A percentile compares a stretch with the other conserved stretches of the same genome.
These are phyloP conservation scores for Nephrotoma flavescens DNA, from an alignment of 2,888 invertebrate species.

Conservation along the genomic window DNA sequence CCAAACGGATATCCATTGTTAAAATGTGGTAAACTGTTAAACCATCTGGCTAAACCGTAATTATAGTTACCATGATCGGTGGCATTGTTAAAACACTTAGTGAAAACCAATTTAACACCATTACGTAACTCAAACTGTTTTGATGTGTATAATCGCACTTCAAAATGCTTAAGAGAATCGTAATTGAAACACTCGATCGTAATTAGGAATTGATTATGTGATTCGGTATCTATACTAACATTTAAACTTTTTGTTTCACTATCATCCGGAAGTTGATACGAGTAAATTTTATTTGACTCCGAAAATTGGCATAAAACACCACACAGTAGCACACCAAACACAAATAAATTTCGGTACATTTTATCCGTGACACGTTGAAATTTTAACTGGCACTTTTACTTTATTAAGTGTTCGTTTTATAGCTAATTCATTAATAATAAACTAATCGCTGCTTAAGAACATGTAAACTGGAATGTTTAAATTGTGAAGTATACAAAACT, in stretches of 20 bases:
- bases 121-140: background rate
- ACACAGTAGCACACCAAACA: background rate
- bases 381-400: background rate
- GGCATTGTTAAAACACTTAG: background rate
- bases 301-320: background rate
- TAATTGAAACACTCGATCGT: background rate
- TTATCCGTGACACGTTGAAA: background rate
- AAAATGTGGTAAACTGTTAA: background rate
- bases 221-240: background rate
- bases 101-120: background rate
- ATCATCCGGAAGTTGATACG: background rate
- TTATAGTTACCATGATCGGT: background rate
- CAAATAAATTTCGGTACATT: background rate
- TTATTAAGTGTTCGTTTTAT: background rate
- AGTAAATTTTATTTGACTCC: background rate
- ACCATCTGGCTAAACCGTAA: background rate
- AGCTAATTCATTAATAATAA: background rate
- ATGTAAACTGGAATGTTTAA: too few relatives aligned
- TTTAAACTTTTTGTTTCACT: background rate
- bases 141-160: background rate
- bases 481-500: too few relatives aligned
- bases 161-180: background rate
- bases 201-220: background rate
- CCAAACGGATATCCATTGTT: background rate
- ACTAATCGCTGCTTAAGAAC: too few relatives aligned